Evolutionary conservation across 2,113 vertebrate genomes (phyloP), one percentile per base, ranked within the genome.

Genomic region (Microcebus lehilahytsara): DNA sequence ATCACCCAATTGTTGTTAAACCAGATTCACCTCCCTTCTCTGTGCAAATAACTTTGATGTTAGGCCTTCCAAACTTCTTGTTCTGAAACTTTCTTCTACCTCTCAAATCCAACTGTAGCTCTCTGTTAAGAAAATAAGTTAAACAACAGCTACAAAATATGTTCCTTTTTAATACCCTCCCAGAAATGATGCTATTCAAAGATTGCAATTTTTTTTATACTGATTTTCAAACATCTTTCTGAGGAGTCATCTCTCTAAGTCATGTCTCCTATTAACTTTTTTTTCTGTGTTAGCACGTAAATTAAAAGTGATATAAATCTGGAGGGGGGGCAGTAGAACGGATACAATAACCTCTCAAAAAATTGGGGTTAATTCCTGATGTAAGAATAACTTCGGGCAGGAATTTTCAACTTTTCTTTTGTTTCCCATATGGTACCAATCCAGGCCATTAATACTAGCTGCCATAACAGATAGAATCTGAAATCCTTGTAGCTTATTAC

Each of bases 91-190:
- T 87, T 46, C 16, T 95, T 92, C 20, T 83, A 12, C 14, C 6
- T 93, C 69, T 85, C 46, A 66, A 77, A 91, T 46, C 20, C 4
- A 79, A 75, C 40, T 80, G 30, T 9, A 87, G 78, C 14, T 72
- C 22, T 95, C n/a, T 42, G 17, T 78, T 88, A 75, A 93, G 40
- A 91, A 96, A 83, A 74, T 30, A 42, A 74, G 87, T 64, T 60
- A 49, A 86, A 79, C 9, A 62, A 27, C 2, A 85, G 16, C 32
- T 58, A 32, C 25, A 87, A 96, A 86, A 62, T 64, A 40, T 53
- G 9, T 71, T 62, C 40, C 32, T 93, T 85, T 86, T 5, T 77
- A 66, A 53, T 6, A 85, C 17, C 40, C 16, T 77, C 25, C 51
- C 42, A 17, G 23, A 62, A 84, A 66, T 80, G 75, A 87, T 71